Base-by-base conservation (phyloP, 1,140 invertebrate genomes). In the Vanessa atalanta region DNA sequence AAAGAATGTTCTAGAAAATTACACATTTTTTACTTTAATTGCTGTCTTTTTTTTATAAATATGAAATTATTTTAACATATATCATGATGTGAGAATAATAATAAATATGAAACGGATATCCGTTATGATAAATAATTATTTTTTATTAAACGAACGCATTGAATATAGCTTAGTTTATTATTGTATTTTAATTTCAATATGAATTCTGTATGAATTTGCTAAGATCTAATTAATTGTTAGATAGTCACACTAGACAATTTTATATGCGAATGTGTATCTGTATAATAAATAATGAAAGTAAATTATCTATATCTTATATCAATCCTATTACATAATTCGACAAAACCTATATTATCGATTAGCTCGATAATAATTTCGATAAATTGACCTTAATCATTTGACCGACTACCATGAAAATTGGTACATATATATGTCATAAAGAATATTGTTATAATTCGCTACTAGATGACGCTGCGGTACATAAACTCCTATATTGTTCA, bases 181-280 rank as follows among this genome's bases (percentile, higher is more conserved):
- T 57, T 48, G 60, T 53, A 70, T 82, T 77, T 77, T 74, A 23
- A 60, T 61, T 78, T 66, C 63, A 65, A 65, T 65, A 70, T 70
- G 26, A 65, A 72, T 43, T 73, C 53, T 79, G 65, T 68, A 76
- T 83, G 72, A 83, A 85, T 81, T 85, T 84, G 83, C 83, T 86
- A 88, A 87, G 82, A 73, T 88, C 78, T 89, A 88, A 88, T 87
- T 23, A 60, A 60, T 20, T 86, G 73, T 87, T 87, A 88, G 82
- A 88, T 89, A 89, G 85, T 83, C 80, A 87, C 84, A 87, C 80
- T 90, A 88, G 88, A 89, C 83, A 89, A 89, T 88, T 90, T 91
- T 90, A 87, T 90, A 90, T 87, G 81, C 83, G 79, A 88, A 84
- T 87, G 73, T 88, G 86, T 89, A 89, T 88, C 84, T 88, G 80